Evolutionary conservation across 1,140 invertebrate genomes (phyloP), one percentile per base, ranked within the genome.

Genomic region (Zophobas atratus): DNA sequence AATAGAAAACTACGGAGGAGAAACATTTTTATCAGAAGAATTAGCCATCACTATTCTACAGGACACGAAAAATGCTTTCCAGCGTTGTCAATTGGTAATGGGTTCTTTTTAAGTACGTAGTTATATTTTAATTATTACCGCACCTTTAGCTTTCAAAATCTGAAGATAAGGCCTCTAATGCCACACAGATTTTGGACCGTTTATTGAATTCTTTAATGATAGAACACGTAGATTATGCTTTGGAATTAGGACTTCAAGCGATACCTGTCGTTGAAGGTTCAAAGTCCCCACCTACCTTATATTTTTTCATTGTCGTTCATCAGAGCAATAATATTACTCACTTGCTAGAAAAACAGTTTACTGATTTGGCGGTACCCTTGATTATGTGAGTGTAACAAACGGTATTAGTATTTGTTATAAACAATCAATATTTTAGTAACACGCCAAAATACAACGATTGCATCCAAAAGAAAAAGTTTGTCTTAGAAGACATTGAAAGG

Each of bases 261-360:
- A 94, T 99, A 77, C 97, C 98, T 0, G 92, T 97, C 38, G 93
- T 96, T 1, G 98, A 99, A 87, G 95, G 93, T 75, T 92, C 92
- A 81, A 88, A 85, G 76, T 90, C 90, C 33, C 92, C 93, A 56
- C 91, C 98, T 81, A 87, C 97, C 85, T 92, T 99, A 57, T 94
- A 98, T 86, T 99, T 99, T 88, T 99, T 99, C 84, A 95, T 96
- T 86, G 93, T 98, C 8, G 94, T 98, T 2, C 93, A 96, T 80
- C 96, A 99, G 86, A 94, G 95, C n/a, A 99, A 98, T 86, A 95
- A 95, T 55, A 97, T 99, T 74, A 94, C 98, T n/a, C 95, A 98
- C 86, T 89, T 99, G 77, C 92, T 99, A 84, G 97, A 98, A 80
- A 98, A 98, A 86, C 95, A 98, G 81, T 99, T 98, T 86, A 93